Percentiles rank a stretch among this genome's conserved stretches.
Conservation (phyloP, 2,113 vertebrate species). For the Anarrhichthys ocellatus region DNA sequence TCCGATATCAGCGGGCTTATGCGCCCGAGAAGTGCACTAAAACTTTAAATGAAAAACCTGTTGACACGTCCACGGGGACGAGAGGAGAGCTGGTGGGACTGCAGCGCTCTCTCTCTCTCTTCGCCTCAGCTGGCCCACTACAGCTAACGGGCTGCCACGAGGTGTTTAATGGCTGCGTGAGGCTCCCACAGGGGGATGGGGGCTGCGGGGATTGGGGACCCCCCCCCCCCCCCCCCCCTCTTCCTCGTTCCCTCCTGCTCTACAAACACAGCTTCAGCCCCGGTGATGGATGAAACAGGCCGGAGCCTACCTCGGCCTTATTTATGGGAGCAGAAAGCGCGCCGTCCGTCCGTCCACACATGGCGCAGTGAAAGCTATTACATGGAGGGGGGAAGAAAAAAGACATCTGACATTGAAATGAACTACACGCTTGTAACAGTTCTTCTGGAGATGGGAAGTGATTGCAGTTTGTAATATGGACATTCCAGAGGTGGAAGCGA, state of each 20-base stretch:
- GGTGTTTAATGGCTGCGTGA: slow-evolving; percentile 80
- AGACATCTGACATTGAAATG: slow-evolving; percentile 75
- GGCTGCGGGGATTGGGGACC: no score
- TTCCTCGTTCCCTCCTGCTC: slow-evolving; percentile 57
- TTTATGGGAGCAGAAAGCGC: slow-evolving; percentile 77
- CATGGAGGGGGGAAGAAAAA: slow-evolving; percentile 19
- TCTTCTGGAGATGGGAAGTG: slow-evolving; percentile 64
- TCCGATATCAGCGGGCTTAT: slow-evolving; percentile 70
- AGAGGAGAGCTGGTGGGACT: slow-evolving; percentile 40
- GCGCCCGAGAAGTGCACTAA: slow-evolving; percentile 62
- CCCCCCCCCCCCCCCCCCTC: slow-evolving; percentile 26
- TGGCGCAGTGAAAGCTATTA: slow-evolving; percentile 65
- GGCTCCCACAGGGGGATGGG: slow-evolving; percentile 71
- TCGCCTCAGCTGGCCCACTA: slow-evolving; percentile 58
- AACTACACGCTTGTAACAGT: slow-evolving; percentile 67
- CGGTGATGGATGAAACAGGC: slow-evolving; percentile 82
- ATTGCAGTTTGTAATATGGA: slow-evolving; percentile 69
- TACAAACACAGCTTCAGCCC: slow-evolving; percentile 67
- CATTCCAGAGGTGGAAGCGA: slow-evolving; percentile 75
- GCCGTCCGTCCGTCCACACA: slow-evolving; percentile 62
- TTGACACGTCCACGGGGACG: slow-evolving; percentile 68
- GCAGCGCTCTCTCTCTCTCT: slow-evolving; percentile 37
- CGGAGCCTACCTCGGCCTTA: slow-evolving; percentile 64
- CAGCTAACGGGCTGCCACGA: slow-evolving; percentile 72
- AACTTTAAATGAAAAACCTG: slow-evolving; percentile 79